Conservation (phyloP, 2,888 invertebrate species). For the Carcina quercana region DNA sequence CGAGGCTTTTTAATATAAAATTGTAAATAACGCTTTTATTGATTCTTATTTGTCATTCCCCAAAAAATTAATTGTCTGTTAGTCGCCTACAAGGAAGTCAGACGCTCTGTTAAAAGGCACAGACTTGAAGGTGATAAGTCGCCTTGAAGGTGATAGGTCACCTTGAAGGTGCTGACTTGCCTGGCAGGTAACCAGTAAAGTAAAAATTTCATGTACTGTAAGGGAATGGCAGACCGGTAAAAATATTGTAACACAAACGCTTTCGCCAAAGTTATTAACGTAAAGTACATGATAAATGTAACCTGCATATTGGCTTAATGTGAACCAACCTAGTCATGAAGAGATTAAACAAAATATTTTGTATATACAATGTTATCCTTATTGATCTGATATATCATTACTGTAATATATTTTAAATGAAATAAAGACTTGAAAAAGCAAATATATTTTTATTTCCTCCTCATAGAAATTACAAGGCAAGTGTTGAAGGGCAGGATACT, state of each 20-base stretch:
- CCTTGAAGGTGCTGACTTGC: too few species aligned
- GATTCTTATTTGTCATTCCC: too few species aligned
- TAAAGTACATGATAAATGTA: conserved; percentile 13
- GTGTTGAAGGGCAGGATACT: too few species aligned
- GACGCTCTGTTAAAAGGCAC: too few species aligned
- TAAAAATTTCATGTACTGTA: too few species aligned
- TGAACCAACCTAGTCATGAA: conserved; percentile 58
- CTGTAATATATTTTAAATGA: conserved; percentile 52
- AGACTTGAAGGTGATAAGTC: too few species aligned
- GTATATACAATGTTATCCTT: conserved; percentile 60
- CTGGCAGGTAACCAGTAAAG: too few species aligned
- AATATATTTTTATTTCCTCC: neutral
- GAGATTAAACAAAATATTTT: conserved; percentile 57
- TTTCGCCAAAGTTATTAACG: conserved; percentile 27
- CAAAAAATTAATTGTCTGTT: too few species aligned
- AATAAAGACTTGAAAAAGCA: conserved; percentile 47
- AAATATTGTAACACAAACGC: conserved; percentile 12
- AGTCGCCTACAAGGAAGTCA: too few species aligned
- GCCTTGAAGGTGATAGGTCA: too few species aligned
- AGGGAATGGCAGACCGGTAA: too few species aligned
- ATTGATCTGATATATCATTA: conserved; percentile 44
- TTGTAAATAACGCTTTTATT: conserved; percentile 50
- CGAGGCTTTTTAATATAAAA: conserved; percentile 39
- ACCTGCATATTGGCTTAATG: conserved; percentile 44
- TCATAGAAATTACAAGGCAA: too few species aligned